Evolutionary conservation across 2,797 vertebrate genomes (phyloP).

Genomic region (Heterohyrax brucei): DNA sequence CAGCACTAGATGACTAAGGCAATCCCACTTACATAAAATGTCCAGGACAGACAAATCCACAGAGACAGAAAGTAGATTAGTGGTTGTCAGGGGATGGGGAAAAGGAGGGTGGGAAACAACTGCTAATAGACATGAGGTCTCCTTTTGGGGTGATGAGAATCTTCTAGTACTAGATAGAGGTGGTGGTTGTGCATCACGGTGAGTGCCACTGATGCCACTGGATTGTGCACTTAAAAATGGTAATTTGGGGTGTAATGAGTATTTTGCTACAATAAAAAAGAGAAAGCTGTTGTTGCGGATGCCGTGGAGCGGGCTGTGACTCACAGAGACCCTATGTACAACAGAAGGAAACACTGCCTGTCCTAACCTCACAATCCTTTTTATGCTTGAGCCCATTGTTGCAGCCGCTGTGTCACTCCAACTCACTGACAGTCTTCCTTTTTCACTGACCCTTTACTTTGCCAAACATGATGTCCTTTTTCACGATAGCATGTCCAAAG

Average conservation of each 20-base stretch:
- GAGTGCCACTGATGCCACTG: background rate
- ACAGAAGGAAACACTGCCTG: no score
- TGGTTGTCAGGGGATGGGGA: background rate
- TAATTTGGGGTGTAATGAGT: background rate
- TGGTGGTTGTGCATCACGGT: background rate
- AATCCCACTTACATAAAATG: background rate
- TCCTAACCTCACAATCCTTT: no score
- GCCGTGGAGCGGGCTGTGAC: no score
- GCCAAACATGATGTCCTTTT: no score
- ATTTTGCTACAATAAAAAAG: background rate
- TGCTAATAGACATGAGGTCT: accelerated
- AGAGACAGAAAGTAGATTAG: background rate
- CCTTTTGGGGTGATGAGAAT: background rate
- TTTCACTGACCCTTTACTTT: no score
- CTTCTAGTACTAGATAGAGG: background rate
- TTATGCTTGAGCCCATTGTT: no score
- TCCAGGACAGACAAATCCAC: background rate
- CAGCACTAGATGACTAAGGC: no score
- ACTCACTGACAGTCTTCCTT: no score
- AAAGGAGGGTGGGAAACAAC: no score
- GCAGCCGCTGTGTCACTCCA: no score
- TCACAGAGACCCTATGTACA: no score
- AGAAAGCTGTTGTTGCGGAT: background rate
- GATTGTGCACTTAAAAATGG: background rate
- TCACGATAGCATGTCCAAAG: no score